Conservation (phyloP, 2,113 vertebrate genomes). For the Hystrix brachyura region DNA sequence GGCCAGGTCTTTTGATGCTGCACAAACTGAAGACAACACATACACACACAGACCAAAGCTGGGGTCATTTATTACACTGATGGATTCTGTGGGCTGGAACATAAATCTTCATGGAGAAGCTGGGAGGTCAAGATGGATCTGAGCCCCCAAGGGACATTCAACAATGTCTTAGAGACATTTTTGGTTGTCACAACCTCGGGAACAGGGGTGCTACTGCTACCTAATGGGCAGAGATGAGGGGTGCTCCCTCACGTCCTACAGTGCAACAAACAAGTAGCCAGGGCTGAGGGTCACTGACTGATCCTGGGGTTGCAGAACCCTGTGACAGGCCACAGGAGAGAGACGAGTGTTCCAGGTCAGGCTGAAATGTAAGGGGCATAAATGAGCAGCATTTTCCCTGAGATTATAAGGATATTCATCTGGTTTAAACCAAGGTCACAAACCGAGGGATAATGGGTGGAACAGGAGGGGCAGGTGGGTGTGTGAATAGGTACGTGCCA, state of each 20-base stretch:
- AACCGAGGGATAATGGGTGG: not conserved
- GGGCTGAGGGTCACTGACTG: not conserved
- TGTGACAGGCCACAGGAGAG: rapidly evolving
- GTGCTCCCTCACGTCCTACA: not conserved
- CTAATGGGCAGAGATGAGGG: not conserved
- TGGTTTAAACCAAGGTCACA: not conserved
- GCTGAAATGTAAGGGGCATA: not conserved
- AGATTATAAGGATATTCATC: not conserved
- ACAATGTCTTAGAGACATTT: not conserved
- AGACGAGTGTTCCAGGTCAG: not conserved
- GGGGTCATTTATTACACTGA: not conserved
- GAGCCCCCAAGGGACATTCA: not conserved
- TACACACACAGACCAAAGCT: rapidly evolving
- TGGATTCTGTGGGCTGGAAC: not conserved
- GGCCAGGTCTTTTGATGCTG: not conserved
- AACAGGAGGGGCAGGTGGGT: not conserved
- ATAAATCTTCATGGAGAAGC: not conserved
- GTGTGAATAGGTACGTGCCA: not conserved
- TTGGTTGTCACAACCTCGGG: not conserved
- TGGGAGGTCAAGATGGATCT: not conserved
- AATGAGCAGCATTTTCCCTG: not conserved
- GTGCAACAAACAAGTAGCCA: not conserved
- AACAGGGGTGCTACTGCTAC: not conserved
- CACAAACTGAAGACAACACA: not conserved
- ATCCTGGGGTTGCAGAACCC: not conserved